Base-by-base conservation (phyloP, 2,797 vertebrate genomes). In the Merluccius polli region DNA sequence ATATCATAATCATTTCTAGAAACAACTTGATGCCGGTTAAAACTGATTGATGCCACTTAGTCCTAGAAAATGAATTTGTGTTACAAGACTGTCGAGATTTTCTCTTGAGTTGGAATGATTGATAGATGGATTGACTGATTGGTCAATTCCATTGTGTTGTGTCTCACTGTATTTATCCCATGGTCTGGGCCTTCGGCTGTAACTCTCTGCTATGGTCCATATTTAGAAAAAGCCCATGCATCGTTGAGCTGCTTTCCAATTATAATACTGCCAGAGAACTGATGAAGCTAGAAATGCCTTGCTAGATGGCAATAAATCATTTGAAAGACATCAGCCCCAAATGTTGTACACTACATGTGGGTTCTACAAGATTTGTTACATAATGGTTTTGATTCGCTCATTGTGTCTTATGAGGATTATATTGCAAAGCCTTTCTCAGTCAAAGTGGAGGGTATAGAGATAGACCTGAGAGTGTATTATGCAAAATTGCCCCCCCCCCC, bases 401-500 rank as follows among this genome's bases (percentile, higher is more conserved):
- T n/a, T 52, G 52, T 63, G 52, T 63, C 52, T 63, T 11, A 24
- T 24, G 52, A 63, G 52, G 48, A 52, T 52, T 15, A 33, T 33
- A 32, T 33, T 70, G 69, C 27, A 21, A 13, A 21, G 9, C 16
- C 31, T 32, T 35, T 36, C 31, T 71, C 16, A 71, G 70, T 74
- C 76, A 78, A 75, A 82, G 79, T 79, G 63, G 76, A 74, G 0
- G 18, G 48, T 63, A 27, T 27, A 11, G 81, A 85, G 86, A 79
- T 48, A 65, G 35, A 29, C 21, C 80, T 78, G 80, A 85, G 81
- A 86, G 77, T 41, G 79, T 88, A 82, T 86, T 85, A 80, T 86
- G 73, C 79, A 85, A 81, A 73, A 84, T 79, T 77, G 87, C 88
- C 87, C 72, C 80, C 84, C 89, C 79, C 81, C 85, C 79, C 80